Evolutionary conservation across 1,140 invertebrate genomes (phyloP), one percentile per base, ranked within the genome.

Genomic region (Zophobas morio): DNA sequence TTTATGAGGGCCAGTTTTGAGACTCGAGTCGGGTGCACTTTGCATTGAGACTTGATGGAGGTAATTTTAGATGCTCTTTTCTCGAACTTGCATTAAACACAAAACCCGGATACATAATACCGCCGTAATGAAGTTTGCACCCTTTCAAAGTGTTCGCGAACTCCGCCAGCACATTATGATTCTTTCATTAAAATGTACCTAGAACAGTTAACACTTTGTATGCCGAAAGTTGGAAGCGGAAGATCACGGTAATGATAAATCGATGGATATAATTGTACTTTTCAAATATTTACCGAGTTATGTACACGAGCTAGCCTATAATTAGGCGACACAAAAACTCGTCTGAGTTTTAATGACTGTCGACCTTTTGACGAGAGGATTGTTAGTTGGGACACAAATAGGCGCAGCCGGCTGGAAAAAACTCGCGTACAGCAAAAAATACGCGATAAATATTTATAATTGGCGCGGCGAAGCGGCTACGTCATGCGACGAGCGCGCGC

Each of bases 1-100:
- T 66, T 37, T 66, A 66, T 33, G 60, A 66, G n/a, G n/a, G n/a
- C 36, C n/a, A 66, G 40, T 66, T 57, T 36, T 2, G 37, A 33
- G 35, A 56, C 34, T 33, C 6, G 34, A n/a, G 34, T 56, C 54
- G 20, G 2, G 20, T 6, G 37, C 8, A 46, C 3, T 46, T 46
- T 46, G 42, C 6, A 46, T 46, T 3, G 42, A 46, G 6, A 46
- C 6, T 20, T 20, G 20, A 20, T 20, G 20, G 20, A 20, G 20
- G 20, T 20, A 20, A 20, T 20, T 20, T 20, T 20, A 20, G 20
- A 20, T 46, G 42, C 42, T 4, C 42, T 46, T 46, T 46, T 46
- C 8, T 46, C 3, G 42, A 46, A 46, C 42, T 20, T 20, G 20
- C 20, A 20, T 20, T 20, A 20, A 20, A 20, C 20, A 20, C 20